Conservation (phyloP, 1,140 invertebrate genomes). For the Mesaphorura yosii region DNA sequence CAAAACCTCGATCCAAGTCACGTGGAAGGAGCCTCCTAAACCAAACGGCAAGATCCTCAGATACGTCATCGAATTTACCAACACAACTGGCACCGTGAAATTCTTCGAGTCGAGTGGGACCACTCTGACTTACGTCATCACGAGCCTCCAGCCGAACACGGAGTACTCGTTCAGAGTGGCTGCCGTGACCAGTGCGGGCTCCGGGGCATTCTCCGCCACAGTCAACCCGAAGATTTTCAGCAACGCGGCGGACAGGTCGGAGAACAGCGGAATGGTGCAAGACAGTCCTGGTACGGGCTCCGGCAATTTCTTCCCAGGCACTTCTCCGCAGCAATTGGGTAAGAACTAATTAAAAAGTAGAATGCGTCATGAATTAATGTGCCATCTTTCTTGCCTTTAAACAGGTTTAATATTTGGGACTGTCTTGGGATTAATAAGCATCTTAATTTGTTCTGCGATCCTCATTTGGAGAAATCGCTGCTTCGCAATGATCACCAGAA, state of each 20-base stretch:
- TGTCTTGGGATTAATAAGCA: not conserved
- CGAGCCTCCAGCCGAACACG: not conserved
- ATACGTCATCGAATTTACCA: not conserved
- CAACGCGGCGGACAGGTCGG: not conserved
- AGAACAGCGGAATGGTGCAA: not conserved
- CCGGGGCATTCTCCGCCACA: not conserved
- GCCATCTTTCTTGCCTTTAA: not conserved
- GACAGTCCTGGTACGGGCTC: not conserved
- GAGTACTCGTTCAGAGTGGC: not conserved
- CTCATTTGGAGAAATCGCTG: not conserved
- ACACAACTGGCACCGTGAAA: not conserved
- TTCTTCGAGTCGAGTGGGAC: too few species aligned
- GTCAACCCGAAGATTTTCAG: not conserved
- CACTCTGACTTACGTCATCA: too few species aligned
- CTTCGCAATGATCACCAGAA: slow-evolving; percentile 4
- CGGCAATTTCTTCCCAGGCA: not conserved
- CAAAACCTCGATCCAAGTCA: not conserved
- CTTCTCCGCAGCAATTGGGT: not conserved
- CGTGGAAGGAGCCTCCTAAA: not conserved
- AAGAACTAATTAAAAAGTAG: not conserved
- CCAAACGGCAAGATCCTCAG: not conserved
- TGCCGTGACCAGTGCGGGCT: not conserved
- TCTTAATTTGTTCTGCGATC: slow-evolving; percentile 4
- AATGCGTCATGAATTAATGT: not conserved
- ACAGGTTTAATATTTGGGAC: slow-evolving; percentile 6